Base-by-base conservation (phyloP, 2,797 vertebrate species). In the Peromyscus melanophrys region DNA sequence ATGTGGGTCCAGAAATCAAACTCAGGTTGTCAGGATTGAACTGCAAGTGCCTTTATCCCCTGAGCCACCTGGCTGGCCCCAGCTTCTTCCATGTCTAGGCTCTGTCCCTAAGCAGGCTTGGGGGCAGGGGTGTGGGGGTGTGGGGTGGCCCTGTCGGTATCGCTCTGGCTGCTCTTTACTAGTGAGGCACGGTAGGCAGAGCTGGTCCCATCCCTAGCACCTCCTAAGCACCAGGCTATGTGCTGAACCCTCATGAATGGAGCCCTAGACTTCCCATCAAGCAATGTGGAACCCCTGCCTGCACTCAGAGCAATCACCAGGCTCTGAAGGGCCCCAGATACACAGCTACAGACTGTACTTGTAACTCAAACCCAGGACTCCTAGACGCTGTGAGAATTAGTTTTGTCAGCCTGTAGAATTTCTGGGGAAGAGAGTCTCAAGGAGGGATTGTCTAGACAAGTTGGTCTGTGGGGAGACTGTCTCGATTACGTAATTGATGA, bases 111-210 rank as follows among this genome's bases (percentile, higher is more conserved):
- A 59, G 37, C 6, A 16, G 21, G 76, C 65, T 63, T 77, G 25
- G 27, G 37, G 27, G n/a, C 29, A 13, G 75, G 17, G 59, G 23
- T 1, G 16, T 34, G 29, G 23, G n/a, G 37, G 49, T 52, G 49
- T 52, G 49, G 49, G 49, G 49, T 13, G 49, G 49, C 49, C 49
- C 49, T 52, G 3, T 76, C 27, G 46, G 19, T 3, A 43, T 29
- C 57, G n/a, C 6, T 7, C 55, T 4, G 16, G 25, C 17, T 43
- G 80, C 23, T 43, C 13, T 55, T 91, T 61, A 23, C 3, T 7
- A 78, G 69, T 31, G 14, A 65, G 81, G 87, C 19, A 57, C 80
- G 69, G 17, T 52, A 76, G 83, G 49, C 40, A 23, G 95, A 87
- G 55, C 13, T 29, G 85, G 91, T 43, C 43, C 52, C 11, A 0